phyloP scores from a whole-genome alignment of 2,797 vertebrate genomes.

The Artibeus lituratus region DNA sequence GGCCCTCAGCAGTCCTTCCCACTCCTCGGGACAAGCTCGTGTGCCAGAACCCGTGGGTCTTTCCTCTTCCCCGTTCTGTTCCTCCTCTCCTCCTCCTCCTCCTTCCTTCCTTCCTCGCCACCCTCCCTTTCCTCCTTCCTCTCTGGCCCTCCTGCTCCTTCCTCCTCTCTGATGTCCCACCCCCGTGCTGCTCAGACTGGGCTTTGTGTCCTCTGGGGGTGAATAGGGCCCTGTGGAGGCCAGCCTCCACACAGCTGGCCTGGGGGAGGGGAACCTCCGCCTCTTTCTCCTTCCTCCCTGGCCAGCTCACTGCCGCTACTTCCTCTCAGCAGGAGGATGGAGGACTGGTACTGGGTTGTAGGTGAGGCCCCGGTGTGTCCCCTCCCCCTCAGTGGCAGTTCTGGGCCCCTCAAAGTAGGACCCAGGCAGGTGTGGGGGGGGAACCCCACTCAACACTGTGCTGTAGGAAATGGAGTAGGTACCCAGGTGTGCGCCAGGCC shows the following conservation, averaged over 20 bases:
- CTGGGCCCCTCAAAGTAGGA: background rate
- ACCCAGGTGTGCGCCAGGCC: background rate
- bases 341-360: background rate
- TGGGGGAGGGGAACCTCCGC: background rate
- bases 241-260: constrained; percentile 53
- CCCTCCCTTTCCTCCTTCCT: background rate
- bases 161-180: constrained; percentile 36
- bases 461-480: background rate
- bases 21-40: accelerated
- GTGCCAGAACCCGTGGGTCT: background rate
- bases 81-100: background rate
- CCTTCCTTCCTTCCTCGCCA: background rate
- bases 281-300: background rate
- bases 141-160: background rate
- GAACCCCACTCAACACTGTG: background rate
- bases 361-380: background rate
- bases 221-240: constrained; percentile 52
- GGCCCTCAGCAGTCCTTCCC: background rate
- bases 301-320: background rate
- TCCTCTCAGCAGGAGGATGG: background rate
- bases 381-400: background rate
- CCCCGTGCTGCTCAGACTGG: constrained; percentile 3
- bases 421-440: background rate
- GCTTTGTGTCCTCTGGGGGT: constrained; percentile 46
- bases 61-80: background rate